These are phyloP conservation scores for Andrena trimmerana DNA, from an alignment of 2,888 invertebrate genomes.

Conservation along the genomic window DNA sequence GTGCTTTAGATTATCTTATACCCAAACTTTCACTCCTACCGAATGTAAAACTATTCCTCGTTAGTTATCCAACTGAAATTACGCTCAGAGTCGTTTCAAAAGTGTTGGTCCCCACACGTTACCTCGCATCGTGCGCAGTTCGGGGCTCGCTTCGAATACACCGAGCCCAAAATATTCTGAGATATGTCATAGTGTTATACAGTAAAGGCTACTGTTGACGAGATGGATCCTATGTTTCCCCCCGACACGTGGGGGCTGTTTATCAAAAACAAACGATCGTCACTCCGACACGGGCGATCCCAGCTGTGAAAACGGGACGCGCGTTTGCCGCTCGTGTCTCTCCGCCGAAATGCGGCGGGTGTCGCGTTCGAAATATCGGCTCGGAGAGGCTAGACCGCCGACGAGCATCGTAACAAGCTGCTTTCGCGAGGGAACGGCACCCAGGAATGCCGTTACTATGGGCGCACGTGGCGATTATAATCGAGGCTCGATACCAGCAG, in stretches of 20 bases:
- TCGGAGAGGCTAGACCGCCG: constrained; percentile 9
- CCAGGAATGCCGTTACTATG: constrained; percentile 40
- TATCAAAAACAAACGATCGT: not conserved
- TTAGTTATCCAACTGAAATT: no score
- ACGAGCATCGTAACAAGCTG: constrained; percentile 20
- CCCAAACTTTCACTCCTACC: no score
- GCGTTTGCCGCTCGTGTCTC: not conserved
- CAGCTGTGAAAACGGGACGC: not conserved
- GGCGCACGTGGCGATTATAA: constrained; percentile 40
- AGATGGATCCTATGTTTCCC: no score
- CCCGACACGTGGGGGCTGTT: not conserved
- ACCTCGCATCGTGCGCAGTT: no score
- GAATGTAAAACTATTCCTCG: no score
- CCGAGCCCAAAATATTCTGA: no score
- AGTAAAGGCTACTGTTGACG: no score
- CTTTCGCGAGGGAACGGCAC: constrained; percentile 47
- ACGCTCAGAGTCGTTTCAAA: no score
- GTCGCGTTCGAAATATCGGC: constrained; percentile 16
- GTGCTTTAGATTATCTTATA: no score
- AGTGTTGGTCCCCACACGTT: no score
- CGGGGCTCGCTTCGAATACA: no score
- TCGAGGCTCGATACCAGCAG: constrained; percentile 15
- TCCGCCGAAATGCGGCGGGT: not conserved
- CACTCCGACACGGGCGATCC: not conserved
- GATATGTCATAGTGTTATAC: no score